Conservation (phyloP, 2,797 vertebrate species). For the Pyrocephalus nanus region DNA sequence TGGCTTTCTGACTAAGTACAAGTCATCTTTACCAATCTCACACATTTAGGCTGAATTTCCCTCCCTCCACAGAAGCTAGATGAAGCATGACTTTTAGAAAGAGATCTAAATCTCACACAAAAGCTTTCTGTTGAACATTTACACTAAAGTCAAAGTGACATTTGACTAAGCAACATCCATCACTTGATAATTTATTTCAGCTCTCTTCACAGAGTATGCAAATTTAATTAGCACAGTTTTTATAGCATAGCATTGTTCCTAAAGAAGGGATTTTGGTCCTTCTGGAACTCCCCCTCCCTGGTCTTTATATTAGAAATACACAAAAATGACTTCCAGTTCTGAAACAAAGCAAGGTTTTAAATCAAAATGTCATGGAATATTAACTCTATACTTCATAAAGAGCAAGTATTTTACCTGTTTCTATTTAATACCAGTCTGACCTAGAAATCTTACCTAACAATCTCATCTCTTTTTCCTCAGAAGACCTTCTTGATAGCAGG, state of each 20-base stretch:
- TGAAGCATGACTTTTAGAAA: neutral
- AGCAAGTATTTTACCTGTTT: neutral
- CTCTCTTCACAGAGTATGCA: constrained; percentile 19
- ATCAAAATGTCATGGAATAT: constrained; percentile 2
- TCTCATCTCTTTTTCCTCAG: neutral
- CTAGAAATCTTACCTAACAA: neutral
- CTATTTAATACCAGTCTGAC: neutral
- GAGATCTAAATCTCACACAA: constrained; percentile 3
- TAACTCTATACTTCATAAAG: neutral
- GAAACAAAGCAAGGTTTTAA: constrained; percentile 14
- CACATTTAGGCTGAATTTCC: neutral
- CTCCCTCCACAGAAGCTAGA: neutral
- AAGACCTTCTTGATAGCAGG: neutral
- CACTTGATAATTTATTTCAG: neutral
- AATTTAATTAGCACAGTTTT: constrained; percentile 25
- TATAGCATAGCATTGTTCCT: neutral
- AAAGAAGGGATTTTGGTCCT: neutral
- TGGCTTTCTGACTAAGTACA: neutral
- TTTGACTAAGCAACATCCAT: constrained; percentile 23
- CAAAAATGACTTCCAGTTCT: neutral
- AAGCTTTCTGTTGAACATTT: constrained; percentile 16
- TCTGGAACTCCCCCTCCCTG: neutral
- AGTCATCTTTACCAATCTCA: neutral
- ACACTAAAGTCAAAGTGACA: neutral
- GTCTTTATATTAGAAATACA: neutral